phyloP scores from a whole-genome alignment of 2,888 invertebrate genomes.

The Drosophila kambysellisi region DNA sequence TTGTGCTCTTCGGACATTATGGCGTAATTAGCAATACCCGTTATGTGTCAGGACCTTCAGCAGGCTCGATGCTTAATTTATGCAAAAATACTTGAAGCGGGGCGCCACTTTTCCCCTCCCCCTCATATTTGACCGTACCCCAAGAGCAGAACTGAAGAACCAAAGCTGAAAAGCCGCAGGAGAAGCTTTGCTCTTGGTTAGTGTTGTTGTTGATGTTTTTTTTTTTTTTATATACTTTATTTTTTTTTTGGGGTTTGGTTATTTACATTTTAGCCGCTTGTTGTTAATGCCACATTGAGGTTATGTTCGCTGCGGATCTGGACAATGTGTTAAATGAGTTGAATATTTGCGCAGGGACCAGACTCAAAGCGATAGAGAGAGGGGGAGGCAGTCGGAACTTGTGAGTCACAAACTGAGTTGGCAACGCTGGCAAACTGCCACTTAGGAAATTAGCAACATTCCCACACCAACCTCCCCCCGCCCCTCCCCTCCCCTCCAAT shows the following conservation, averaged over 20 bases:
- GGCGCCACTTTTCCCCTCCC: not conserved
- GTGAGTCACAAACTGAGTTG: slow-evolving; percentile 29
- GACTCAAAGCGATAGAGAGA: slow-evolving; percentile 5
- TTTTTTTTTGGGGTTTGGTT: slow-evolving; percentile 11
- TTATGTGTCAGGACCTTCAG: slow-evolving; percentile 61
- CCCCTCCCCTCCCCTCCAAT: not conserved
- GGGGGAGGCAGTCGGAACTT: not conserved
- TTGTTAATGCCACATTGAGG: slow-evolving; percentile 56
- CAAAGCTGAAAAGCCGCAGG: slow-evolving; percentile 19
- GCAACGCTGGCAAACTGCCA: slow-evolving; percentile 41
- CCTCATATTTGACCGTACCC: not conserved
- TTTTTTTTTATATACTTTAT: not conserved
- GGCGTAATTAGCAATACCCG: slow-evolving; percentile 75
- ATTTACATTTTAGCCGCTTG: slow-evolving; percentile 31
- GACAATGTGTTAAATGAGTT: slow-evolving; percentile 78
- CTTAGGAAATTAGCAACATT: slow-evolving; percentile 57
- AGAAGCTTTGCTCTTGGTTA: slow-evolving; percentile 38
- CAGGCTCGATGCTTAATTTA: slow-evolving; percentile 70
- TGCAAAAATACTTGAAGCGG: slow-evolving; percentile 57
- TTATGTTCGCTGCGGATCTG: slow-evolving; percentile 59
- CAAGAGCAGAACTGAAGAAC: not conserved
- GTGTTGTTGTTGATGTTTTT: slow-evolving; percentile 1
- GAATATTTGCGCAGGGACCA: slow-evolving; percentile 55
- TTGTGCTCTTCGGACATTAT: slow-evolving; percentile 65
- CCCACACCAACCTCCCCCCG: not conserved